Evolutionary conservation across 1,140 invertebrate species (phyloP), one percentile per base, ranked within the genome.

Genomic region (Cyclina sinensis): DNA sequence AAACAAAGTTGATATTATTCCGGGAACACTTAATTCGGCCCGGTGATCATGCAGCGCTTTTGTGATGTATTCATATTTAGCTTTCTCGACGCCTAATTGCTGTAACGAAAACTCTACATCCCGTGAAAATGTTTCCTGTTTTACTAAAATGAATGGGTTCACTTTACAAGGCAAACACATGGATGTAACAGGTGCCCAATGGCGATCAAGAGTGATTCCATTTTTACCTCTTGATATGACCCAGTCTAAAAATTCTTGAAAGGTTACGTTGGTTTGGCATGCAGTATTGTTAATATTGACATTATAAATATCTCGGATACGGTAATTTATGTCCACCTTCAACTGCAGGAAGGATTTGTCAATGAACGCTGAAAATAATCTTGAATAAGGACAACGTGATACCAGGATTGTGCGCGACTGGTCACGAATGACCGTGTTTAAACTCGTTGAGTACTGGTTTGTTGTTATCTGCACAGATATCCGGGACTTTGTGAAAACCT

Each of bases 281-380:
- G 16, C 21, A 24, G 3, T 24, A 18, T 65, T n/a, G 14, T 54
- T 1, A 3, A 70, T 27, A 14, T 37, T 18, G 35, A 14, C 27
- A 9, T 37, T 18, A 70, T 4, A 0, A 37, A 18, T 39, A 9
- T 24, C 30, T 32, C 24, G 21, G 0, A 81, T 62, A 1, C 24
- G 32, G 9, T 43, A 27, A 43, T 81, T 62, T 18, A 43, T 4
- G 0, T 9, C n/a, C 4, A 3, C 18, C 65, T 24, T 48, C 1
- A 32, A 27, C 24, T 65, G 78, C 27, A 89, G 62, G 65, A 65
- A 88, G 12, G 88, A 39, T 65, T 89, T 90, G 51, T 91, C 90
- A 11, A 91, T 78, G 79, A 83, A 91, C 43, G 90, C 86, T 2
- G 90, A 91, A 70, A 57, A 91, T 39, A 91, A 51, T 46, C 87